Evolutionary conservation across 1,140 invertebrate species (phyloP).

Genomic region (Muscidifurax raptorellus): DNA sequence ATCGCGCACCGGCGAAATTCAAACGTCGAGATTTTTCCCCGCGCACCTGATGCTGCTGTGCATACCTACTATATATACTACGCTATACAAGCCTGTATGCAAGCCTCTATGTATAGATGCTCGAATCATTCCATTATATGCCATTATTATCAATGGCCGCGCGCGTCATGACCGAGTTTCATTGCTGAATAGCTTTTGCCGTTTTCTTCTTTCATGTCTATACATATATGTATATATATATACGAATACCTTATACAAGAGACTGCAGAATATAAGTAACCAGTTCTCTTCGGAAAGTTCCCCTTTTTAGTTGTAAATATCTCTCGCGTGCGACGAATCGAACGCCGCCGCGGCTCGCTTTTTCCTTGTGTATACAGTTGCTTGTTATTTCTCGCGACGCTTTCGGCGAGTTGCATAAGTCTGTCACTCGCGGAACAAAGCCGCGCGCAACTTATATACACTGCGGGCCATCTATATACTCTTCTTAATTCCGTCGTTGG

Average conservation of each 20-base stretch:
- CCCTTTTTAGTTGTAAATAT: background rate
- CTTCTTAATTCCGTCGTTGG: too few species aligned
- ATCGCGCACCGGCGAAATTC: background rate
- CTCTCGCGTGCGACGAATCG: background rate
- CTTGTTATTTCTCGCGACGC: background rate
- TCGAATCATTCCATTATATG: background rate
- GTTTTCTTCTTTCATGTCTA: background rate
- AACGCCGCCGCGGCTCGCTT: background rate
- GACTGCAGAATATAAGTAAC: background rate
- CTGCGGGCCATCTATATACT: background rate
- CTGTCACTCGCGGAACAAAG: background rate
- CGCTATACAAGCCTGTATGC: too few species aligned
- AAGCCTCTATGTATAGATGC: background rate
- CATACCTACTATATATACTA: too few species aligned
- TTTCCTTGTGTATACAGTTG: background rate
- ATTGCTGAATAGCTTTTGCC: background rate
- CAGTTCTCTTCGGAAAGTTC: background rate
- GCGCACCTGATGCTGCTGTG: background rate
- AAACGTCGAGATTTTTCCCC: constrained; percentile 1
- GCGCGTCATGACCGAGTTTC: background rate
- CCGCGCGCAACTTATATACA: background rate
- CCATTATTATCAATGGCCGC: background rate
- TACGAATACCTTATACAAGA: background rate
- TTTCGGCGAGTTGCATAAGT: constrained; percentile 1
- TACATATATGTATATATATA: background rate